Evolutionary conservation across 2,113 vertebrate genomes (phyloP).

Genomic region (Sturnira hondurensis): DNA sequence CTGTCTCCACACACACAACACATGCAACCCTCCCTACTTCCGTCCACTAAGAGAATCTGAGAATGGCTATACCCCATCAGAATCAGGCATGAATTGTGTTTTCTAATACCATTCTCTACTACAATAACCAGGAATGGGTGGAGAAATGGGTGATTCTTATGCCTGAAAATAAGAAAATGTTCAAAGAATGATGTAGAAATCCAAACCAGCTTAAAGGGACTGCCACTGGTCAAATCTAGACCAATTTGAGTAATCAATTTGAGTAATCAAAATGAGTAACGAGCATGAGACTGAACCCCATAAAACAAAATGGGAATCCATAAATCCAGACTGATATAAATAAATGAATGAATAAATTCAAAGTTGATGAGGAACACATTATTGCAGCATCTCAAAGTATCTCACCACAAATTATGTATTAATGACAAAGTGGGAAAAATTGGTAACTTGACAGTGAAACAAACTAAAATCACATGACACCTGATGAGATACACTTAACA

Average conservation of each 20-base stretch:
- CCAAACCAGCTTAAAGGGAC: not conserved
- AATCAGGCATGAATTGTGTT: not conserved
- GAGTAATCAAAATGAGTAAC: not conserved
- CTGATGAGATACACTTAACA: not conserved
- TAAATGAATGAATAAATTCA: no score
- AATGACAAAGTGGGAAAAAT: not conserved
- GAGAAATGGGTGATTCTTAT: not conserved
- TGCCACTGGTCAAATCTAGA: not conserved
- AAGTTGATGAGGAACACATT: not conserved
- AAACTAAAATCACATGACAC: not conserved
- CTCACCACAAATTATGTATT: not conserved
- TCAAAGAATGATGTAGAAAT: not conserved
- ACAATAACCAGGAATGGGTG: not conserved
- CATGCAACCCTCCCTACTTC: not conserved
- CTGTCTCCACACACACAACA: not conserved
- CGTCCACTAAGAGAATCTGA: not conserved
- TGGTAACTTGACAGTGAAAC: not conserved
- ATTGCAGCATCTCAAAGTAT: not conserved
- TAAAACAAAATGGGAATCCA: not conserved
- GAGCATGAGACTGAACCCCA: not conserved
- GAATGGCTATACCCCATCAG: not conserved
- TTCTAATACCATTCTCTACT: not conserved
- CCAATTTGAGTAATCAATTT: not conserved
- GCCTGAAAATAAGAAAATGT: not conserved
- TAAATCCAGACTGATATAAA: no score